phyloP scores from a whole-genome alignment of 2,888 invertebrate species.

The Hypselothyrea guttata region DNA sequence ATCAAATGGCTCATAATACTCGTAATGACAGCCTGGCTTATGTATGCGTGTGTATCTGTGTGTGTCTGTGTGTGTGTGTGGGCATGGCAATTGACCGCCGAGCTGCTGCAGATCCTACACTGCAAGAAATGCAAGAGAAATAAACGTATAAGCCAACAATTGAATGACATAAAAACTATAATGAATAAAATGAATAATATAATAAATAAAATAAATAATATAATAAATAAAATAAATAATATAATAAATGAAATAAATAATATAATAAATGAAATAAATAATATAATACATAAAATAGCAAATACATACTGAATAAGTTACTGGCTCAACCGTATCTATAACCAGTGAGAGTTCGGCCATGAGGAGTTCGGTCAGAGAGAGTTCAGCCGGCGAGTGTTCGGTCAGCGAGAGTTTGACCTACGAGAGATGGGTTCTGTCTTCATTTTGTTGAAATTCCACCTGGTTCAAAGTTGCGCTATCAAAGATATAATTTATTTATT shows the following conservation, averaged over 20 bases:
- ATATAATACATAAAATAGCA: no score
- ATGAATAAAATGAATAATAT: not conserved
- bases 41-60: not conserved
- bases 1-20: slow-evolving; percentile 47
- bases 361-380: no score
- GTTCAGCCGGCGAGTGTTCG: no score
- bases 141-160: not conserved
- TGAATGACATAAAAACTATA: not conserved
- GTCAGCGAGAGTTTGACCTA: no score
- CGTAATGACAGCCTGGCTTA: slow-evolving; percentile 59
- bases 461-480: no score
- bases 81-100: slow-evolving; percentile 34
- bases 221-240: no score
- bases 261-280: slow-evolving; percentile 12
- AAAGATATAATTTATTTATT: no score
- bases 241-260: not conserved
- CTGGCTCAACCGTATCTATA: no score
- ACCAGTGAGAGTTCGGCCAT: no score
- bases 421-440: no score
- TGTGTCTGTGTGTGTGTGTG: slow-evolving; percentile 10
- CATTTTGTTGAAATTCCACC: no score
- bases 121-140: not conserved
- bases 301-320: no score
- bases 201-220: not conserved
- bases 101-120: slow-evolving; percentile 9